Evolutionary conservation across 2,888 invertebrate genomes (phyloP), one percentile per base, ranked within the genome.

Genomic region (Stenolophus ochropezus): DNA sequence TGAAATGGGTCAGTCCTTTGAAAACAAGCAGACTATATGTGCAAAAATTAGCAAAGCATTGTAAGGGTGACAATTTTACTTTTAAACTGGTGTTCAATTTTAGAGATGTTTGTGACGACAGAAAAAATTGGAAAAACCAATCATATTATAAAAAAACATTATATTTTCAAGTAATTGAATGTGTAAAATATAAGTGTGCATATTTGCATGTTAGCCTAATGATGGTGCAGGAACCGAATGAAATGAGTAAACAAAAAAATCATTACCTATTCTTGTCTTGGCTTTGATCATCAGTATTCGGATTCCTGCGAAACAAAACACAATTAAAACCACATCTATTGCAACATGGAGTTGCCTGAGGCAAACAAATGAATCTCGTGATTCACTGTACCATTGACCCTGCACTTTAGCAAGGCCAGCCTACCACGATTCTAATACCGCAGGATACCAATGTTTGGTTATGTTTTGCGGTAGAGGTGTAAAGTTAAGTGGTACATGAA

Each of bases 361-460:
- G 14, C n/a, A 51, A 51, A 14, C 5, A 18, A 56, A 21, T 56
- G 56, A 21, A 18, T 56, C 56, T 42, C 33, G 33, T 42, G 33
- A 42, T 42, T 42, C 33, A 69, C 65, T 2, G 20, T 69, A 33
- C 18, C 65, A 69, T 69, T 69, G 65, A 69, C 65, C 65, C 65
- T 69, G 65, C 61, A 27, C 25, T n/a, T n/a, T n/a, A n/a, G 65
- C 65, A 69, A 69, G 65, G 65, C 33, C 65, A 69, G 33, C 65
- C 27, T 33, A 16, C 27, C 33, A 33, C 27, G 65, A 69, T 69
- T 42, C 65, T 33, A 65, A n/a, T 58, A 69, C 61, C 51, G 51
- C 4, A 51, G n/a, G 18, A 65, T 33, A 33, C 33, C 16, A 8
- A 69, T 69, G 33, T 42, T 42, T 8, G 33, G 33, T 42, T 42